These are phyloP conservation scores for Chionoecetes opilio DNA, from an alignment of 1,140 invertebrate genomes.

Conservation along the genomic window DNA sequence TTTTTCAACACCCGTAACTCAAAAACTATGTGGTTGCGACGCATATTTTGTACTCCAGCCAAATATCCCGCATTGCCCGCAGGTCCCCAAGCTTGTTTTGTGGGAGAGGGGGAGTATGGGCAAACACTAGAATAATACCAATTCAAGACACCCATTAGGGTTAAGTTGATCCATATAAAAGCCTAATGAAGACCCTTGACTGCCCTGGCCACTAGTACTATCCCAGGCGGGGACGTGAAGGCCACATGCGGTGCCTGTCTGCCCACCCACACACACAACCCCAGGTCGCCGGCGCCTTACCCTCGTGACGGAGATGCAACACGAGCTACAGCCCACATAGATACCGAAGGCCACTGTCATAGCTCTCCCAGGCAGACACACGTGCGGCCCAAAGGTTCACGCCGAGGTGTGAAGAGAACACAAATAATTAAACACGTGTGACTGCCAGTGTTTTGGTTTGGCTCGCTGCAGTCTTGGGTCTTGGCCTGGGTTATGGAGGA, in stretches of 20 bases:
- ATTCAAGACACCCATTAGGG: no score
- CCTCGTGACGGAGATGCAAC: slow-evolving; percentile 68
- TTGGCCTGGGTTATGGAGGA: background rate
- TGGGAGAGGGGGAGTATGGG: no score
- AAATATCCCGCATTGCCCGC: no score
- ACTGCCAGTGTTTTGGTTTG: slow-evolving; percentile 28
- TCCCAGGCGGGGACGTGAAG: no score
- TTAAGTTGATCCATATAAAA: no score
- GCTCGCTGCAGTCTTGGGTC: background rate
- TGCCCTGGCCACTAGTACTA: background rate
- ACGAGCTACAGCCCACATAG: slow-evolving; percentile 70
- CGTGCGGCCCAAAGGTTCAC: background rate
- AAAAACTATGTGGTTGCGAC: no score
- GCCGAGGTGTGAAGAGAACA: background rate
- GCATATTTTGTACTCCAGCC: no score
- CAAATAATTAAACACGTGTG: background rate
- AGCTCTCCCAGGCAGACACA: background rate
- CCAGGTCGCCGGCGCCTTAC: background rate
- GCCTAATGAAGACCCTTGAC: background rate
- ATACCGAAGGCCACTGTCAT: slow-evolving; percentile 72
- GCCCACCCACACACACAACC: background rate
- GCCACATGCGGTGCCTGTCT: no score
- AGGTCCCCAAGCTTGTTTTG: no score
- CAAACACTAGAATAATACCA: no score
- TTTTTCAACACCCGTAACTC: no score